Evolutionary conservation across 2,888 invertebrate species (phyloP), one percentile per base, ranked within the genome.

Genomic region (Allophyes oxyacanthae): DNA sequence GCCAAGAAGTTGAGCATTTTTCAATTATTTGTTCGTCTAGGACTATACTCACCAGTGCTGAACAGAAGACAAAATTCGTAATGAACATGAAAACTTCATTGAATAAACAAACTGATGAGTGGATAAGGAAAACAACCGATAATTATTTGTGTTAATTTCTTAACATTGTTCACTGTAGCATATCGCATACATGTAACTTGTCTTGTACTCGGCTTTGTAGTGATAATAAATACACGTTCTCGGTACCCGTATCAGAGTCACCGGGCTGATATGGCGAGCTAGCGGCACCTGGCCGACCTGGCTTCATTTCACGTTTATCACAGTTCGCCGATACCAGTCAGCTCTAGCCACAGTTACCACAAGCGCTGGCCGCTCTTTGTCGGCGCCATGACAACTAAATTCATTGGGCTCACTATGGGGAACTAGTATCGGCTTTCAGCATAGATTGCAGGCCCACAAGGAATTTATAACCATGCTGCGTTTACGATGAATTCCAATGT

Each of bases 331-430:
- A 56, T 54, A 66, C 33, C 45, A 50, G 55, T 37, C 43, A 32
- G 43, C 15, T 56, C 28, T 26, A 28, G 54, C 49, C 37, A 46
- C 50, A 48, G 52, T 64, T 57, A 77, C 81, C 77, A 65, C 79
- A 78, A 79, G 78, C 74, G 61, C 66, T 66, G 26, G 59, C 57
- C 62, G 50, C 61, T 53, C 81, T 85, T 85, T 85, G 85, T 83
- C 81, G 82, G 85, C 74, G 55, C 48, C 75, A 62, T 77, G 81
- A 84, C 81, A 86, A 80, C 80, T 82, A 80, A 81, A 84, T 85
- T 82, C 82, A 83, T 86, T 81, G 78, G 64, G 57, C 56, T 66
- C 61, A 57, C 57, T 57, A 54, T 58, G 65, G 66, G 59, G 48
- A 71, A 61, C 69, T 66, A 61, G 64, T 70, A 72, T 75, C 58